A percentile compares a stretch with the other conserved stretches of the same genome.
Evolutionary conservation across 2,797 vertebrate genomes (phyloP).

Genomic region (Sarcophilus harrisii): DNA sequence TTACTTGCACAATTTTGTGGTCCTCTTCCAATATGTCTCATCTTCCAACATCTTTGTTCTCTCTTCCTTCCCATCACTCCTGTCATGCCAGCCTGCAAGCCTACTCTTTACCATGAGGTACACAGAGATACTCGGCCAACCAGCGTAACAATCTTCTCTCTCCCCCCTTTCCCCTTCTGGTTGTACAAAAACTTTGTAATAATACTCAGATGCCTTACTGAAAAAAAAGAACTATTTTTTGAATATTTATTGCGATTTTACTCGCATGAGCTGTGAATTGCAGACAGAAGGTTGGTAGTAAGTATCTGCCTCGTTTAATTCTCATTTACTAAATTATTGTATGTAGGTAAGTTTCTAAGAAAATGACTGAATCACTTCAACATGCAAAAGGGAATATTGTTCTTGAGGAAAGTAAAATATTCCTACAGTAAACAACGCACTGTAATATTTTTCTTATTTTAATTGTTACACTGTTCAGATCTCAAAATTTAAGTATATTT

Average conservation of each 20-base stretch:
- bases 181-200: slow-evolving; percentile 83
- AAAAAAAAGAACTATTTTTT: slow-evolving; percentile 80
- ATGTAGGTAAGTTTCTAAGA: slow-evolving; percentile 76
- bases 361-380: slow-evolving; percentile 86
- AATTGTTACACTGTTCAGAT: slow-evolving; percentile 85
- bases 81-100: slow-evolving; percentile 53
- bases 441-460: slow-evolving; percentile 88
- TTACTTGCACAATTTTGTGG: slow-evolving; percentile 66
- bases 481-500: slow-evolving; percentile 87
- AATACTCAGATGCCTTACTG: slow-evolving; percentile 86
- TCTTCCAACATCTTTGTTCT: slow-evolving; percentile 53
- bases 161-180: slow-evolving; percentile 42
- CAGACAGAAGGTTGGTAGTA: slow-evolving; percentile 78
- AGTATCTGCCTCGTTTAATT: slow-evolving; percentile 80
- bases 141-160: not conserved
- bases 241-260: slow-evolving; percentile 84
- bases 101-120: slow-evolving; percentile 71
- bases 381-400: slow-evolving; percentile 86
- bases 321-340: slow-evolving; percentile 83
- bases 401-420: slow-evolving; percentile 81
- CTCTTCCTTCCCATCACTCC: not conserved
- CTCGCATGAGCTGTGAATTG: slow-evolving; percentile 84
- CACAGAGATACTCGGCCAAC: slow-evolving; percentile 78
- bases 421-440: slow-evolving; percentile 87
- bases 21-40: slow-evolving; percentile 62